These are phyloP conservation scores for Neodiprion virginianus DNA, from an alignment of 1,140 invertebrate species.

Conservation along the genomic window DNA sequence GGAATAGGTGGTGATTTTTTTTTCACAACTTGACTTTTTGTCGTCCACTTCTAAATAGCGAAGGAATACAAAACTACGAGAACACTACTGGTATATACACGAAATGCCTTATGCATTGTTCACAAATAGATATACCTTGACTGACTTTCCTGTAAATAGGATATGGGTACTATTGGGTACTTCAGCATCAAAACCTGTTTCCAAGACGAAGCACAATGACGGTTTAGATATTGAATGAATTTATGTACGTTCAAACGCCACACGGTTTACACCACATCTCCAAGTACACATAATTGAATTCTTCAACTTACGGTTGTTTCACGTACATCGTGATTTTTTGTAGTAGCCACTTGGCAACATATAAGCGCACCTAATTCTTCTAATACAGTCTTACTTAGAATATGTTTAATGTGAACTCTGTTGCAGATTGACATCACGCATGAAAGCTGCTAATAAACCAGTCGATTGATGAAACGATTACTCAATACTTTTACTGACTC, in stretches of 20 bases:
- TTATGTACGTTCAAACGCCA: not conserved
- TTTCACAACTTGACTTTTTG: too few species aligned
- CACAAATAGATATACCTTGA: too few species aligned
- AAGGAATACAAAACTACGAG: too few species aligned
- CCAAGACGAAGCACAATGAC: not conserved
- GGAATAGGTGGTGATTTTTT: not conserved
- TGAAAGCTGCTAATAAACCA: too few species aligned
- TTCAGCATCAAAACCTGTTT: not conserved
- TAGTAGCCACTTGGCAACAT: not conserved
- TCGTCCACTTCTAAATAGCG: too few species aligned
- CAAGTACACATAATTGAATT: too few species aligned
- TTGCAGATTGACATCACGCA: not conserved
- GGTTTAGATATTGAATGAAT: not conserved
- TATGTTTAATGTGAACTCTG: not conserved
- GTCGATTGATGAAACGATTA: too few species aligned
- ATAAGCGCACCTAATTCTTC: not conserved
- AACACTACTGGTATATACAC: too few species aligned
- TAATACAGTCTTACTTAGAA: not conserved
- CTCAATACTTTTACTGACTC: too few species aligned
- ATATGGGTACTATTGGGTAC: too few species aligned
- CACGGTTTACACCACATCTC: not conserved
- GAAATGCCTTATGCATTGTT: too few species aligned
- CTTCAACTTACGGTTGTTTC: not conserved
- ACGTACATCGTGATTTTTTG: not conserved
- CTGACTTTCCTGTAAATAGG: too few species aligned